Evolutionary conservation across 2,888 invertebrate species (phyloP).

Genomic region (Nipponacmea schrenckii): DNA sequence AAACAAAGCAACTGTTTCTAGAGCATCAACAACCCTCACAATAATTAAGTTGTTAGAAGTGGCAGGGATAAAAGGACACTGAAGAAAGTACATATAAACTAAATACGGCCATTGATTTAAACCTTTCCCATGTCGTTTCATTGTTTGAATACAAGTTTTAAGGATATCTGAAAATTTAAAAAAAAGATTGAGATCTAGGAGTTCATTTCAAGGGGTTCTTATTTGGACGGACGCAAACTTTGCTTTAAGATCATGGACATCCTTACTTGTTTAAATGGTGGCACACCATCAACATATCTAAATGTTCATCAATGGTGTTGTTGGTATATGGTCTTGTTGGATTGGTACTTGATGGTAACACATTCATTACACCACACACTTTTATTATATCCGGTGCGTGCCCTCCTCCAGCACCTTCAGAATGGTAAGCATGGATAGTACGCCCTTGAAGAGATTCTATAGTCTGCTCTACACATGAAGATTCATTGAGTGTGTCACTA

Average conservation of each 20-base stretch:
- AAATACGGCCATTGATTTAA: too few species aligned
- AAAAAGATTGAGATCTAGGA: too few species aligned
- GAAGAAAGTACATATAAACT: too few species aligned
- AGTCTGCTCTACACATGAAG: slow-evolving; percentile 61
- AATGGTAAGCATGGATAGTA: slow-evolving; percentile 64
- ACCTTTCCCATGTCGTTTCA: too few species aligned
- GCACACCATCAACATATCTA: slow-evolving; percentile 66
- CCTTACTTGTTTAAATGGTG: slow-evolving; percentile 66
- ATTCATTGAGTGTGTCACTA: slow-evolving; percentile 65
- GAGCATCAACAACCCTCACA: too few species aligned
- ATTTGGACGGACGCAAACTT: too few species aligned
- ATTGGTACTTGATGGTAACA: slow-evolving; percentile 64
- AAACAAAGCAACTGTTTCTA: neutral
- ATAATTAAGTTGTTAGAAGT: too few species aligned
- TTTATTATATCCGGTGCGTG: slow-evolving; percentile 63
- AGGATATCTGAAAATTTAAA: too few species aligned
- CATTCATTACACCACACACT: slow-evolving; percentile 56
- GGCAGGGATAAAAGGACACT: too few species aligned
- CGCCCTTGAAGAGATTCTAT: slow-evolving; percentile 58
- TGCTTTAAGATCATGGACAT: too few species aligned
- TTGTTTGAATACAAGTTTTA: too few species aligned
- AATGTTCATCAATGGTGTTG: slow-evolving; percentile 64
- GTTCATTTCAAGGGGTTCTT: too few species aligned
- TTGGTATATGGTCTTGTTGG: slow-evolving; percentile 62
- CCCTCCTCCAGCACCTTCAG: slow-evolving; percentile 65